These are phyloP conservation scores for Dicerorhinus sumatrensis DNA, from an alignment of 2,113 vertebrate species.

Conservation along the genomic window DNA sequence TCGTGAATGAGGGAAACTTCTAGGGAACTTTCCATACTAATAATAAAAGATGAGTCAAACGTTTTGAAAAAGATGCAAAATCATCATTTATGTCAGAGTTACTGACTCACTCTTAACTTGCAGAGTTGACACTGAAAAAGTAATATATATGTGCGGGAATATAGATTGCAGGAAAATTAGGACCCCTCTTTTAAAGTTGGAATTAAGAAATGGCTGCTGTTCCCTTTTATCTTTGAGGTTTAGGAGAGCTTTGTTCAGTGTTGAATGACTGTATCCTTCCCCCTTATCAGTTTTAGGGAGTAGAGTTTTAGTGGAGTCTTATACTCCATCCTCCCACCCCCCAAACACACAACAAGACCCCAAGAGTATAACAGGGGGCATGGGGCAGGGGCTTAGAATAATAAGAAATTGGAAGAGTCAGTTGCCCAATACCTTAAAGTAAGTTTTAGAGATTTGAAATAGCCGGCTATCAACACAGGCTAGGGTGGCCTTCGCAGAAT, in stretches of 20 bases:
- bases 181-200: neutral
- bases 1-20: neutral
- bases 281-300: neutral
- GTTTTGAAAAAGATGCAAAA: constrained; percentile 14
- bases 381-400: neutral
- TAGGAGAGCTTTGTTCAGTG: neutral
- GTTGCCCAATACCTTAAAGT: neutral
- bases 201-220: neutral
- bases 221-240: neutral
- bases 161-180: neutral
- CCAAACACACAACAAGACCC: neutral
- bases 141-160: too few species aligned
- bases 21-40: neutral
- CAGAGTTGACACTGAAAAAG: neutral
- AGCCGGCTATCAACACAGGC: neutral
- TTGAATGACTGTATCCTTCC: neutral
- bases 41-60: constrained; percentile 35
- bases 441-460: neutral
- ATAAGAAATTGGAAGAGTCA: neutral
- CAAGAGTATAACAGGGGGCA: neutral
- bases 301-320: neutral
- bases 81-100: constrained; percentile 20
- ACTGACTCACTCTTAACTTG: neutral
- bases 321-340: rapidly evolving
- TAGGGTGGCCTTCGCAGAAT: neutral